Percentiles rank a stretch among this genome's conserved stretches.
Evolutionary conservation across 2,888 invertebrate genomes (phyloP).

Genomic region (Lasioglossum lativentre): DNA sequence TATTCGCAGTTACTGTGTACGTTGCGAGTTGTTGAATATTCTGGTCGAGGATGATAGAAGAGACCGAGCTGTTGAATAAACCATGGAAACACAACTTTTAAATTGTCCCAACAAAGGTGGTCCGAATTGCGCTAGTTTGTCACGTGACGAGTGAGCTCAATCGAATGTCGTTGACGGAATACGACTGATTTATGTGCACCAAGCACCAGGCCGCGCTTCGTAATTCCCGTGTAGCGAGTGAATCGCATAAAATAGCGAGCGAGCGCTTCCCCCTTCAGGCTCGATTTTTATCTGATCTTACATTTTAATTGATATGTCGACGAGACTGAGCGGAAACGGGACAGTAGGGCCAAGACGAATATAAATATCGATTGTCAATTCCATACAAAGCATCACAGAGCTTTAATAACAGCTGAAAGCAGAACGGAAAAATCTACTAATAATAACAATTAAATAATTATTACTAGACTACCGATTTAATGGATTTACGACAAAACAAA

Average conservation of each 20-base stretch:
- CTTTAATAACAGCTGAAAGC: background rate
- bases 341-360: background rate
- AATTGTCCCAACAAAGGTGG: constrained; percentile 48
- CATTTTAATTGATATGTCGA: constrained; percentile 11
- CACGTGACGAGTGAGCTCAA: constrained; percentile 53
- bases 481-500: too few relatives aligned
- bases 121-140: constrained; percentile 60
- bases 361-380: background rate
- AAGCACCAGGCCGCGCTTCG: constrained; percentile 22
- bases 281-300: constrained; percentile 20
- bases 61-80: constrained; percentile 59
- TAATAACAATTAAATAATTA: too few relatives aligned
- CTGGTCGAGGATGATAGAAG: constrained; percentile 10
- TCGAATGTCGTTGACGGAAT: constrained; percentile 41
- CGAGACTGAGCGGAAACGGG: constrained; percentile 4
- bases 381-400: background rate
- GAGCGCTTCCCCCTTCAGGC: constrained; percentile 28
- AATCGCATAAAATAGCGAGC: constrained; percentile 50
- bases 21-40: constrained; percentile 35
- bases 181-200: constrained; percentile 64
- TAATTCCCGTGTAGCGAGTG: constrained; percentile 55
- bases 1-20: background rate
- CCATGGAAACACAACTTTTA: constrained; percentile 53
- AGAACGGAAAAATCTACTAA: too few relatives aligned
- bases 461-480: too few relatives aligned